These are phyloP conservation scores for Sinodicranocentrus sp. DNA, from an alignment of 2,888 invertebrate species.

Conservation along the genomic window DNA sequence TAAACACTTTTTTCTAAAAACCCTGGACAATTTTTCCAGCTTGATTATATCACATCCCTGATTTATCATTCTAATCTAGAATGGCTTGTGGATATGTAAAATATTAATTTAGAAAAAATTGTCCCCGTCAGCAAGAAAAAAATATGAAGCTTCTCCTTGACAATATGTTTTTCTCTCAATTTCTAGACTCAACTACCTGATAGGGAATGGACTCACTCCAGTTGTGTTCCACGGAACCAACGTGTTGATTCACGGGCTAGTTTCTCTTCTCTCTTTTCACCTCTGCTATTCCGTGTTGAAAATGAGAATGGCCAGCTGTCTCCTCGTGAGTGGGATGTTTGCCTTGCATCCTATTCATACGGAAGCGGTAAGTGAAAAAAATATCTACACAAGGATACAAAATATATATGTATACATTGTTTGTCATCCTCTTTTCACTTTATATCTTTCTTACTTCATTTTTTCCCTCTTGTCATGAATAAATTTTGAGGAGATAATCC, in stretches of 20 bases:
- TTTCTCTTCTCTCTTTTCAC: constrained; percentile 85
- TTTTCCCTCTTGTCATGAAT: too few species aligned
- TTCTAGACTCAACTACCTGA: constrained; percentile 84
- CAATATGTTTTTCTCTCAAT: not conserved
- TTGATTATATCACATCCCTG: too few species aligned
- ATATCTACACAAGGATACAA: too few species aligned
- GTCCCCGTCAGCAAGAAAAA: too few species aligned
- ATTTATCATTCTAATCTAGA: not conserved
- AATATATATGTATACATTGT: too few species aligned
- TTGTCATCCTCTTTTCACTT: too few species aligned
- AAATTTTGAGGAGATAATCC: too few species aligned
- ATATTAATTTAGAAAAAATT: too few species aligned
- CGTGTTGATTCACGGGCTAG: constrained; percentile 86
- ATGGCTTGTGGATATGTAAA: not conserved
- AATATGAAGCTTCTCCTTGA: too few species aligned
- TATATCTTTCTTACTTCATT: too few species aligned
- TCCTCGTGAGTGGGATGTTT: constrained; percentile 87
- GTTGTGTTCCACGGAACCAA: constrained; percentile 91
- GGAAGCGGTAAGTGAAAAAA: constrained; percentile 93
- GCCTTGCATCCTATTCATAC: constrained; percentile 93
- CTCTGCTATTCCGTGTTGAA: constrained; percentile 84
- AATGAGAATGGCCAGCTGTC: constrained; percentile 84
- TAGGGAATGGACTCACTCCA: constrained; percentile 82
- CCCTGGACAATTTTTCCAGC: too few species aligned
- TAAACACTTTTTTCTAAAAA: too few species aligned